Conservation (phyloP, 2,113 vertebrate species). For the Leucopsar rothschildi region DNA sequence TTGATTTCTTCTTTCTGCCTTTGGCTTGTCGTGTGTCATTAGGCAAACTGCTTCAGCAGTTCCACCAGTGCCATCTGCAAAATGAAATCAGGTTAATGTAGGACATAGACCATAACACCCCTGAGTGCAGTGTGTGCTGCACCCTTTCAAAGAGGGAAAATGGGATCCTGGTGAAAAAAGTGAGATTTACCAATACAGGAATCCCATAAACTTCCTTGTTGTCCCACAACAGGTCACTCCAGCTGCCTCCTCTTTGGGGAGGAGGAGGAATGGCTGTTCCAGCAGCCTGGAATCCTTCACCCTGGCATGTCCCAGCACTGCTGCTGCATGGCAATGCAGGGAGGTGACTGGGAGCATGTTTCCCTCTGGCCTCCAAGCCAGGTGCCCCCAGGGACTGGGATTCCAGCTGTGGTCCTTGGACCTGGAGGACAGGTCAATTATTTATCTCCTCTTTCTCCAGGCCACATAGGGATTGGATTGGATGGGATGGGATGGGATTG, state of each 20-base stretch:
- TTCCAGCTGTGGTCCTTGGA: not conserved
- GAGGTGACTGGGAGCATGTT: not conserved
- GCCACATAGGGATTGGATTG: not conserved
- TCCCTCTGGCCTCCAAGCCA: not conserved
- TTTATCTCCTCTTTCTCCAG: not conserved
- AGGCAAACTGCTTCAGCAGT: not conserved
- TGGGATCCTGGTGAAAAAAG: not conserved
- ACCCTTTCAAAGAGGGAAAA: not conserved
- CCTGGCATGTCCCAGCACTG: not conserved
- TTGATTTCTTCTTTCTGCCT: not conserved
- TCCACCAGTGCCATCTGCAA: not conserved
- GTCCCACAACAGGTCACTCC: not conserved
- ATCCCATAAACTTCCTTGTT: not conserved
- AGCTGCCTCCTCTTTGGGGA: not conserved
- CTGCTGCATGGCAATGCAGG: not conserved
- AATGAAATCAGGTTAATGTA: not conserved
- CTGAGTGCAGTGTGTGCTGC: not conserved
- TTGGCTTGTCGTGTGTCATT: not conserved
- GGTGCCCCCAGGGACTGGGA: not conserved
- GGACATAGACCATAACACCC: not conserved
- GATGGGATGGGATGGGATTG: too few relatives aligned
- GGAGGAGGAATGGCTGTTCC: not conserved
- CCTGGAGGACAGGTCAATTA: not conserved
- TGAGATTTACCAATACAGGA: not conserved
- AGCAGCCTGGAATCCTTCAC: not conserved